Percentiles rank a stretch among this genome's conserved stretches.
Evolutionary conservation across 2,797 vertebrate genomes (phyloP).

Genomic region (Dallia pectoralis): DNA sequence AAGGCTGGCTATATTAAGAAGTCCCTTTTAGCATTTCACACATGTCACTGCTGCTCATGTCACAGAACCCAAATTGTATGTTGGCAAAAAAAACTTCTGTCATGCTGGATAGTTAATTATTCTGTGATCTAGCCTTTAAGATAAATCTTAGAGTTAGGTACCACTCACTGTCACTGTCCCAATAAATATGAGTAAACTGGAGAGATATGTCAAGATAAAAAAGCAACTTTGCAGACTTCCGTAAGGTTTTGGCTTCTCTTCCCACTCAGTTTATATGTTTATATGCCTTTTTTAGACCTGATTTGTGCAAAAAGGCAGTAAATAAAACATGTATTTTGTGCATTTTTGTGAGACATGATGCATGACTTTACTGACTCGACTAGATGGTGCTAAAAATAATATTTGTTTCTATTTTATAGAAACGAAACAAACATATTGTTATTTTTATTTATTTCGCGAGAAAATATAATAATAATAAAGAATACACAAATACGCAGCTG

Average conservation of each 20-base stretch:
- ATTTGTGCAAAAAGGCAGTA: too few species aligned
- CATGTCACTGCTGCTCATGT: conserved; percentile 35
- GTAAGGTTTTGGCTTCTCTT: neutral
- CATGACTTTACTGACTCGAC: too few species aligned
- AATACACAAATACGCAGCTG: too few species aligned
- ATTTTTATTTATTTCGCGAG: too few species aligned
- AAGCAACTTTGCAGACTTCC: neutral
- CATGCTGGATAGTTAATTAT: conserved; percentile 43
- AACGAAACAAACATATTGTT: too few species aligned
- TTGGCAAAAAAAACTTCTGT: conserved; percentile 52
- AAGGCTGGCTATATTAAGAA: conserved; percentile 19
- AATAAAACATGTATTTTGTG: too few species aligned
- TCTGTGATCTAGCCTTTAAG: conserved; percentile 40
- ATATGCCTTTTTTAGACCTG: too few species aligned
- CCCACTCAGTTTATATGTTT: too few species aligned
- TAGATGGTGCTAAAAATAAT: too few species aligned
- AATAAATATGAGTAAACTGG: neutral
- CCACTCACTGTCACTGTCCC: neutral
- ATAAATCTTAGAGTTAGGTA: conserved; percentile 19
- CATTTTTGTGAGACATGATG: too few species aligned
- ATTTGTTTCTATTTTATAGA: too few species aligned
- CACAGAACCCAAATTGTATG: conserved; percentile 36
- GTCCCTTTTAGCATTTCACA: conserved; percentile 16
- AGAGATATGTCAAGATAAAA: neutral
- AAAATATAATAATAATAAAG: too few species aligned